A percentile compares a stretch with the other conserved stretches of the same genome.
Conservation (phyloP, 1,140 invertebrate genomes). For the Nasonia vitripennis region DNA sequence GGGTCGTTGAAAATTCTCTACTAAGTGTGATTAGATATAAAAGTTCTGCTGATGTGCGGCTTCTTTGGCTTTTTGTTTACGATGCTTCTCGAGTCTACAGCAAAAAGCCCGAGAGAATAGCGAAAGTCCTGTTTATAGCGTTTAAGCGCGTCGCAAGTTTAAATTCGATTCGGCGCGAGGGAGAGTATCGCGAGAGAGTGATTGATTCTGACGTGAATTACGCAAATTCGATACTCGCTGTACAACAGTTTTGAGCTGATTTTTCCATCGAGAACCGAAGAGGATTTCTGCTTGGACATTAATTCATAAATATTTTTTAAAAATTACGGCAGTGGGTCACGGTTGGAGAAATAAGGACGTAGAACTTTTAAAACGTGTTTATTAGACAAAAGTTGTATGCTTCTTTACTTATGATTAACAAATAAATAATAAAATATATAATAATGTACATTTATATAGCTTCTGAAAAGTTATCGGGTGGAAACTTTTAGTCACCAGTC, state of each 20-base stretch:
- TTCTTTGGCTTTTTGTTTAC: background rate
- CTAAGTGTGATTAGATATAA: background rate
- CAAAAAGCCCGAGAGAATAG: background rate
- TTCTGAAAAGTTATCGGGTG: background rate
- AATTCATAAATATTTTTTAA: too few relatives aligned
- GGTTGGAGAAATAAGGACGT: background rate
- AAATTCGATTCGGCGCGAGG: background rate
- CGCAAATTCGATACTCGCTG: too few relatives aligned
- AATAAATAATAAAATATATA: slow-evolving; percentile 48
- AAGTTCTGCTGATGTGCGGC: background rate
- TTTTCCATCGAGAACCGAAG: too few relatives aligned
- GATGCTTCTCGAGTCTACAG: background rate
- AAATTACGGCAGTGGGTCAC: too few relatives aligned
- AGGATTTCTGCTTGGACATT: too few relatives aligned
- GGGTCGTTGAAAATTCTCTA: background rate
- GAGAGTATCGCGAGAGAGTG: too few relatives aligned
- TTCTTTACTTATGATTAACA: slow-evolving; percentile 14
- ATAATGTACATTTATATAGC: slow-evolving; percentile 31
- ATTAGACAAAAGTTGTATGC: slow-evolving; percentile 30
- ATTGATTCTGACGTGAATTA: too few relatives aligned
- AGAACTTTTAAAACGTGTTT: slow-evolving; percentile 25
- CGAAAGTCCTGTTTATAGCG: background rate
- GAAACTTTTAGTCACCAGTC: slow-evolving; percentile 78
- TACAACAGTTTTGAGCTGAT: too few relatives aligned
- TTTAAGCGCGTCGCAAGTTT: background rate